Conservation (phyloP, 2,113 vertebrate genomes). For the Penelope pileata region DNA sequence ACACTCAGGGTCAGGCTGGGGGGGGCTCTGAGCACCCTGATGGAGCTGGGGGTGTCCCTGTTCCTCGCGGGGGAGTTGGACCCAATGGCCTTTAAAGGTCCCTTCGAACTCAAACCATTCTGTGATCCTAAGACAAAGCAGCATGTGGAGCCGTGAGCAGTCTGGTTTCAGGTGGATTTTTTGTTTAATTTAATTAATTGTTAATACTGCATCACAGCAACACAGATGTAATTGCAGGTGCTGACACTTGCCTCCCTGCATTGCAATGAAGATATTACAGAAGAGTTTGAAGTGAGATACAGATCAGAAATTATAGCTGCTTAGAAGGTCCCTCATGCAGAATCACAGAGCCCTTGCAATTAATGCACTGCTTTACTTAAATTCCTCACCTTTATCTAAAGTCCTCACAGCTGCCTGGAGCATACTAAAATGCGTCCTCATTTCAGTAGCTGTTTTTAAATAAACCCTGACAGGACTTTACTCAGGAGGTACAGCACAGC, state of each 20-base stretch:
- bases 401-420: conserved; percentile 1
- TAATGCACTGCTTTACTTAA: conserved; percentile 32
- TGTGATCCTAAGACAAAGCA: neutral
- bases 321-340: neutral
- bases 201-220: neutral
- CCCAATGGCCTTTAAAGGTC: too few relatives aligned
- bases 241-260: neutral
- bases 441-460: conserved; percentile 32
- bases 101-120: too few relatives aligned
- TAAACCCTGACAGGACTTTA: neutral
- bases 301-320: neutral
- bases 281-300: neutral
- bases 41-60: too few relatives aligned
- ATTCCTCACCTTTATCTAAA: conserved; percentile 24
- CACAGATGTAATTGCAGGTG: neutral
- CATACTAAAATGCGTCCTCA: neutral
- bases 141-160: neutral
- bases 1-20: too few relatives aligned
- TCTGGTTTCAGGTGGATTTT: neutral
- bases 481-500: neutral
- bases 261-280: neutral
- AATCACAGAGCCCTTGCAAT: neutral
- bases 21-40: too few relatives aligned
- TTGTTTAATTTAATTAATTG: too few relatives aligned
- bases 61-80: too few relatives aligned